These are phyloP conservation scores for Nemotelus nigrinus DNA, from an alignment of 2,888 invertebrate species.

Conservation along the genomic window DNA sequence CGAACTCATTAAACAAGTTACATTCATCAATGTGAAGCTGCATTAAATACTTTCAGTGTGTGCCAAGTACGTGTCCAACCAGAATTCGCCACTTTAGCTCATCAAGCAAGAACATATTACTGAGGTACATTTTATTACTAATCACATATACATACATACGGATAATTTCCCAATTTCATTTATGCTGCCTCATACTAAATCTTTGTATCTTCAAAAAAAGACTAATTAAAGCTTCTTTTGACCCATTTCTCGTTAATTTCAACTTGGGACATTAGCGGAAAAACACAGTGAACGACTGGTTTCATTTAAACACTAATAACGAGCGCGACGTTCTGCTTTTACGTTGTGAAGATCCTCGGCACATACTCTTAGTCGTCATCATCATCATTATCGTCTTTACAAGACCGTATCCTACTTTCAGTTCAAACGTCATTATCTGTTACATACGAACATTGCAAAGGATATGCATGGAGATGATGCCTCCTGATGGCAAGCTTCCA, in stretches of 20 bases:
- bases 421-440: constrained; percentile 3
- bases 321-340: constrained; percentile 12
- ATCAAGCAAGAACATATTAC: no score
- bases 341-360: not conserved
- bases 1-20: no score
- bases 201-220: not conserved
- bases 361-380: not conserved
- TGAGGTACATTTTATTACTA: no score
- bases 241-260: constrained; percentile 13
- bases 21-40: no score
- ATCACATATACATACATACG: no score
- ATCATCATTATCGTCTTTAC: constrained; percentile 39
- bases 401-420: constrained; percentile 18
- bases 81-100: no score
- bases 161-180: no score
- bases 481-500: constrained; percentile 13
- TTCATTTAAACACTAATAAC: not conserved
- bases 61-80: no score
- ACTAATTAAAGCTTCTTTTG: not conserved
- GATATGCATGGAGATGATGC: not conserved
- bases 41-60: no score
- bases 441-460: not conserved
- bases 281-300: no score
- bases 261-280: not conserved
- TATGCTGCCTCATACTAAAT: no score